A percentile compares a stretch with the other conserved stretches of the same genome.
Evolutionary conservation across 2,797 vertebrate genomes (phyloP).

Genomic region (Cheracebus regulus): DNA sequence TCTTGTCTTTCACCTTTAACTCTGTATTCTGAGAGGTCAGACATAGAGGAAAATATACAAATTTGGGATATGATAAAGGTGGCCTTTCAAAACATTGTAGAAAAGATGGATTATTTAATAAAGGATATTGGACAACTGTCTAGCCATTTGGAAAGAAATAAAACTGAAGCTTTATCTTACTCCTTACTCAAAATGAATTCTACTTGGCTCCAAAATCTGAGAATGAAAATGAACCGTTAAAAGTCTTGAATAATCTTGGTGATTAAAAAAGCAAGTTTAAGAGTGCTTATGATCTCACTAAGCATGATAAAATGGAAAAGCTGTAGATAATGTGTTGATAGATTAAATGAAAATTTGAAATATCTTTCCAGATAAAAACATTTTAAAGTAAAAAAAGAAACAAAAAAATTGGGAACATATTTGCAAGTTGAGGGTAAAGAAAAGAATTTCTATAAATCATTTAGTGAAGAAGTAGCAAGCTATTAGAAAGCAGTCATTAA

Average conservation of each 20-base stretch:
- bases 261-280: background rate
- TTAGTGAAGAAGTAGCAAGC: background rate
- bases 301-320: background rate
- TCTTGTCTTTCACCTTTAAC: conserved; percentile 3
- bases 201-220: conserved; percentile 61
- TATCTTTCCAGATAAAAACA: background rate
- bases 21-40: conserved; percentile 1
- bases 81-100: conserved; percentile 56
- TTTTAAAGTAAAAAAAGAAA: background rate
- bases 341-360: background rate
- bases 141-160: conserved; percentile 61
- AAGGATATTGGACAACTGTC: conserved; percentile 53
- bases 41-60: conserved; percentile 15
- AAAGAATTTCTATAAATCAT: background rate
- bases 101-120: conserved; percentile 72
- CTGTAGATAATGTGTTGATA: background rate
- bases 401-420: conserved; percentile 7
- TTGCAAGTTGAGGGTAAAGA: background rate
- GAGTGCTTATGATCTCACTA: background rate
- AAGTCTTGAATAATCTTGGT: background rate
- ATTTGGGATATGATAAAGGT: conserved; percentile 60
- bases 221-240: conserved; percentile 46
- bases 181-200: conserved; percentile 61
- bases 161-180: conserved; percentile 46
- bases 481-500: background rate